Evolutionary conservation across 1,140 invertebrate species (phyloP).

Genomic region (Eufriesea mexicana): DNA sequence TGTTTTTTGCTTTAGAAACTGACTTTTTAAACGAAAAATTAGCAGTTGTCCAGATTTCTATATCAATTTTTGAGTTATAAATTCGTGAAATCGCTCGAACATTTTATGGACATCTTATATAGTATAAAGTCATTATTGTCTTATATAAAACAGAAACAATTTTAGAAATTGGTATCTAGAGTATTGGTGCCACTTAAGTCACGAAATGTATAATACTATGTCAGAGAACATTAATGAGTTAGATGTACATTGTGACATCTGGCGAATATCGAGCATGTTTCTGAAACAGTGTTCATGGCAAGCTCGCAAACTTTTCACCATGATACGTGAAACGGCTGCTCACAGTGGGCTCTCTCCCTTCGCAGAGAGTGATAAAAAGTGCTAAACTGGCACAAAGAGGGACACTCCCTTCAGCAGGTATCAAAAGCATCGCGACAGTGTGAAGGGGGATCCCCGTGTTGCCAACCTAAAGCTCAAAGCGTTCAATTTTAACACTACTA

Average conservation of each 20-base stretch:
- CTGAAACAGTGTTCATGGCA: background rate
- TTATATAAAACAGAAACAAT: too few relatives aligned
- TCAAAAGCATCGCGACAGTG: constrained; percentile 1
- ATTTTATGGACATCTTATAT: too few relatives aligned
- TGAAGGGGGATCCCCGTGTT: background rate
- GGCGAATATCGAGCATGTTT: background rate
- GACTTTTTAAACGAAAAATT: too few relatives aligned
- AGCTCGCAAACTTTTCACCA: background rate
- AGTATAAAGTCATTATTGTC: too few relatives aligned
- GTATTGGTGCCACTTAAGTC: too few relatives aligned
- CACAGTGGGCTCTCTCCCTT: background rate
- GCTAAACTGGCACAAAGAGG: background rate
- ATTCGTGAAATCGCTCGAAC: too few relatives aligned
- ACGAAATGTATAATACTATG: too few relatives aligned
- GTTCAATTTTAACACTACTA: background rate
- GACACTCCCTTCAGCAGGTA: background rate
- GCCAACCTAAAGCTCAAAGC: background rate
- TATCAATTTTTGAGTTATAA: too few relatives aligned
- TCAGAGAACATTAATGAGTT: too few relatives aligned
- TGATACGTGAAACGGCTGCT: background rate
- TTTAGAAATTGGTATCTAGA: too few relatives aligned
- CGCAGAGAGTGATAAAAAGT: background rate
- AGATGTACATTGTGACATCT: background rate
- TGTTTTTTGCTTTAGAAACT: too few relatives aligned
- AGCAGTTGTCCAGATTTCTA: too few relatives aligned